Base-by-base conservation (phyloP, 1,140 invertebrate genomes). In the Tetragonula clypearis region DNA sequence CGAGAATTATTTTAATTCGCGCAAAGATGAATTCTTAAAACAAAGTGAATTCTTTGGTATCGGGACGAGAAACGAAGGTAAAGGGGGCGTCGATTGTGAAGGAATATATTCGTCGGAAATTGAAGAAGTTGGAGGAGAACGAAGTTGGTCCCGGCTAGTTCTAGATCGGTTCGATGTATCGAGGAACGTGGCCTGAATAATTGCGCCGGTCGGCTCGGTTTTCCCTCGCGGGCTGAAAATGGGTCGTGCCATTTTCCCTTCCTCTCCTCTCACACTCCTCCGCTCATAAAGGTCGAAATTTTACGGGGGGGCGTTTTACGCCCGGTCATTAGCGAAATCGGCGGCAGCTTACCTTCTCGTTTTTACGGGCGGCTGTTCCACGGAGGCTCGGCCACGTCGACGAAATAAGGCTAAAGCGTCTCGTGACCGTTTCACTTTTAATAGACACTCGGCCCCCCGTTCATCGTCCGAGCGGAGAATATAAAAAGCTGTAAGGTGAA, bases 321-420 rank as follows among this genome's bases (percentile, higher is more conserved):
- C 72, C 69, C 86, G 87, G 87, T 90, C 90, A 90, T 90, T 90
- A 90, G 87, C 87, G 90, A 88, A 86, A 85, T 90, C 89, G 90
- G 82, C 30, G 89, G 84, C 86, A 82, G 66, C 84, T 82, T 88
- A 81, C 85, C 82, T 86, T 87, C 87, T 81, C 90, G 86, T 71
- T 90, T 90, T 90, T 88, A 90, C 87, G 79, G 79, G 62, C 79
- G 53, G 66, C 62, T 69, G 79, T 87, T 79, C 35, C 72, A n/a
- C n/a, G n/a, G 75, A 49, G 41, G 71, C 49, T 30, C 14, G 66
- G 30, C 21, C 69, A 73, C 41, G 19, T 19, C 75, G 74, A 55
- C 35, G 71, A 85, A 88, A 80, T 87, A 85, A 88, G 65, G 66
- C 75, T 21, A 26, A 26, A n/a, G 62, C 71, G 55, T 23, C 55